Evolutionary conservation across 1,140 invertebrate genomes (phyloP), one percentile per base, ranked within the genome.

Genomic region (Zaprionus lachaisei): DNA sequence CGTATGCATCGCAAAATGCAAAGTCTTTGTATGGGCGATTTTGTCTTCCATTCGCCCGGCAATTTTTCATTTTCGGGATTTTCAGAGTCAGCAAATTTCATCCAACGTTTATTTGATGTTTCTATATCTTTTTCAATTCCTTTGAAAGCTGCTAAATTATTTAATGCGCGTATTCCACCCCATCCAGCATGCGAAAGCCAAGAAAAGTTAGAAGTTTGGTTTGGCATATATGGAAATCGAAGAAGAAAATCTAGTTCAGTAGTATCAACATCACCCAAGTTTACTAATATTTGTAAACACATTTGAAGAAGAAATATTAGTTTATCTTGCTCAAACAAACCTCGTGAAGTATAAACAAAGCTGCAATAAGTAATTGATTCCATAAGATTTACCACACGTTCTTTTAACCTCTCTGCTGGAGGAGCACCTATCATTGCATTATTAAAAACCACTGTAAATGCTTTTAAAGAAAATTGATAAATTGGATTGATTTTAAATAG

Each of bases 11-110:
- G 94, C 95, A 99, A 96, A 85, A 99, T 99, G 86, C 98, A 99
- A 0, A 99, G 93, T 86, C 96, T 95, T 92, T 99, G 98, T 6
- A 99, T 93, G 1, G 97, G 94, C 0, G 95, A 95, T 93, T 98
- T 98, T 79, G 97, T 97, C 92, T 99, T 99, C 98, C 98, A 99
- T 92, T 99, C 98, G 72, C 98, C 97, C 0, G 98, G 98, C 74
- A 99, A 95, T 92, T 98, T 98, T 92, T 99, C 98, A 91, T 96
- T 96, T 93, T 99, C 98, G 0, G 98, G 98, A 70, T 95, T 96
- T 93, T 99, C 98, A 34, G 96, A 96, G 81, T 99, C 98, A 1
- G 97, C 96, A 90, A 98, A 98, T 91, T 98, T 98, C 87, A 96
- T 96, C 98, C 97, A 99, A 31, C 97, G 93, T 92, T 99, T 99